Evolutionary conservation across 2,888 invertebrate genomes (phyloP).

Genomic region (Euzetes globulus): DNA sequence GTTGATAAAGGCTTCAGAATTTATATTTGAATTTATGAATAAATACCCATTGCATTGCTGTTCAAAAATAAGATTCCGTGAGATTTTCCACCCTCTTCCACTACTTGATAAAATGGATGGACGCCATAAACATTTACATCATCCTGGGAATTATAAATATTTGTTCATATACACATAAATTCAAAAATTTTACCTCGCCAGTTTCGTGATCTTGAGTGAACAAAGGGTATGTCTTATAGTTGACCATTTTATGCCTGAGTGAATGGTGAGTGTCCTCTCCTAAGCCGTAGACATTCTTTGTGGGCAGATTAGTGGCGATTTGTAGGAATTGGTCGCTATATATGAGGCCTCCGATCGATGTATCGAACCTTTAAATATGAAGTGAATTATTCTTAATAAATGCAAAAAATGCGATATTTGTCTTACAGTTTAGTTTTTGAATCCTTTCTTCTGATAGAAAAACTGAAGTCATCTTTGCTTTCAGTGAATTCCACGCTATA

Average conservation of each 20-base stretch:
- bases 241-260: conserved; percentile 8
- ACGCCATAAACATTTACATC: conserved; percentile 26
- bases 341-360: conserved; percentile 45
- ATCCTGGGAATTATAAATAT: too few relatives aligned
- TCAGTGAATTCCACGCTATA: neutral
- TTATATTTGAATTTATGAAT: neutral
- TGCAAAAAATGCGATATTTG: neutral
- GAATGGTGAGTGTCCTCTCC: conserved; percentile 54
- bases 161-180: too few relatives aligned
- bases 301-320: conserved; percentile 28
- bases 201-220: conserved; percentile 53
- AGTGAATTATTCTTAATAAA: neutral
- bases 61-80: conserved; percentile 74
- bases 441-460: neutral
- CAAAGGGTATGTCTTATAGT: neutral
- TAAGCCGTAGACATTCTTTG: conserved; percentile 34
- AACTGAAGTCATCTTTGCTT: conserved; percentile 2
- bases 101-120: conserved; percentile 23
- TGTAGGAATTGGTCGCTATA: conserved; percentile 36
- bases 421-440: conserved; percentile 26
- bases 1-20: neutral
- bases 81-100: conserved; percentile 36
- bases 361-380: conserved; percentile 43
- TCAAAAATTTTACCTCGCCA: conserved; percentile 80
- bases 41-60: conserved; percentile 74